These are phyloP conservation scores for Onychostoma macrolepis DNA, from an alignment of 2,113 vertebrate genomes.

Conservation along the genomic window DNA sequence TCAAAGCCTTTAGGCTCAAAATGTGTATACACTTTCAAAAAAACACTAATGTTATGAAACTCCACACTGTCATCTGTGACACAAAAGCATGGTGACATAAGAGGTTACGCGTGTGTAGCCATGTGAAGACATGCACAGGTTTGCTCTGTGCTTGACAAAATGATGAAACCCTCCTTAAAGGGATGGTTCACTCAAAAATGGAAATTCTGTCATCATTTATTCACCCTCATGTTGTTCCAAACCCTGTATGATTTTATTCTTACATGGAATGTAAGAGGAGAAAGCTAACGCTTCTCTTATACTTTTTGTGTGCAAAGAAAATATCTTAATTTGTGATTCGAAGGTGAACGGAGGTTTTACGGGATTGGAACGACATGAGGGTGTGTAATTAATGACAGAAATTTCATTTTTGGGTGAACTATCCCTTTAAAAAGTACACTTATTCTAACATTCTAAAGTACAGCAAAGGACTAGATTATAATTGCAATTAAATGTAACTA, in stretches of 20 bases:
- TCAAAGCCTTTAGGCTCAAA: constrained; percentile 6
- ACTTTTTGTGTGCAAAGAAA: no score
- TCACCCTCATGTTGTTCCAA: background rate
- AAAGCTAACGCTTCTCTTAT: background rate
- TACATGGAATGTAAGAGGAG: no score
- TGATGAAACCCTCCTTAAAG: background rate
- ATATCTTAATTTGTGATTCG: no score
- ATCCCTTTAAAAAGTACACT: no score
- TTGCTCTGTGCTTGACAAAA: background rate
- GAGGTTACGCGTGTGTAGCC: background rate
- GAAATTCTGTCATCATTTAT: background rate
- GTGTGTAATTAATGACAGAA: no score
- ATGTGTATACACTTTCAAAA: background rate
- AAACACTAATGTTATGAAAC: background rate
- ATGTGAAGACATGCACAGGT: background rate
- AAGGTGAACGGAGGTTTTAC: no score
- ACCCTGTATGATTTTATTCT: background rate
- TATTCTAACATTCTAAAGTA: no score
- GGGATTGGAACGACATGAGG: no score
- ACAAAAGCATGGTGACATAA: constrained; percentile 6
- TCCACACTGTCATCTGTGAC: background rate
- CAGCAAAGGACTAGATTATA: no score
- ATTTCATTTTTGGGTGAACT: no score
- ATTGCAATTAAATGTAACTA: no score
- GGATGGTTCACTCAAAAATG: background rate